These are phyloP conservation scores for Amblyopsis hoosieri DNA, from an alignment of 2,797 vertebrate species.

Conservation along the genomic window DNA sequence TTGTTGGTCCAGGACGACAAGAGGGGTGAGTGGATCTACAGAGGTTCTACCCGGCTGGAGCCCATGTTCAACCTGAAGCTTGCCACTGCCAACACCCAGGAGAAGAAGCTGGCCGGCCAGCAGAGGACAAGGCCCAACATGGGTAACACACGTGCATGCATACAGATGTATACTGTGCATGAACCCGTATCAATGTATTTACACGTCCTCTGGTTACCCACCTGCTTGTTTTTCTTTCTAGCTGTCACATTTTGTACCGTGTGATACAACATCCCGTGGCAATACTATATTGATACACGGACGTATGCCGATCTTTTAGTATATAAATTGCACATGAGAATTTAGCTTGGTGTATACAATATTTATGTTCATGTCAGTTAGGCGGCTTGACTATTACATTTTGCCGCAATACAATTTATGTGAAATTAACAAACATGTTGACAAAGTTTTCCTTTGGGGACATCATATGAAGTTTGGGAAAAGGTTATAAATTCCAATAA, in stretches of 20 bases:
- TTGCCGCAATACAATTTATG: no score
- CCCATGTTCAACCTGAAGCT: slow-evolving; percentile 99
- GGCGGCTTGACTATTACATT: no score
- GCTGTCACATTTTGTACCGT: neutral
- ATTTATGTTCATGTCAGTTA: no score
- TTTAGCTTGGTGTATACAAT: no score
- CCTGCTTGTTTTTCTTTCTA: neutral
- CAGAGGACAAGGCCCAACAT: slow-evolving; percentile 92
- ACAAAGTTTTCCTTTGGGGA: no score
- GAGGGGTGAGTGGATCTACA: slow-evolving; percentile 97
- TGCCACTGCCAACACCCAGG: slow-evolving; percentile 87
- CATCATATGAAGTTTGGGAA: no score
- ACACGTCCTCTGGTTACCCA: neutral
- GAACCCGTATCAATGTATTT: neutral
- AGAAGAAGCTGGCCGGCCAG: slow-evolving; percentile 92
- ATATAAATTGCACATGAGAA: no score
- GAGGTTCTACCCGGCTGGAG: slow-evolving; percentile 94
- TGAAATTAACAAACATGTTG: no score
- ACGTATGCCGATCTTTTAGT: no score
- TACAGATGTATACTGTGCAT: neutral
- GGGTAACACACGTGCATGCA: slow-evolving; percentile 69
- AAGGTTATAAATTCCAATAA: no score
- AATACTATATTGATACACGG: no score
- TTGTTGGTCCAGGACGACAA: slow-evolving; percentile 85
- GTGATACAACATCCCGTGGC: neutral